A percentile compares a stretch with the other conserved stretches of the same genome.
phyloP scores from a whole-genome alignment of 2,113 vertebrate genomes.

The Pao palembangensis region DNA sequence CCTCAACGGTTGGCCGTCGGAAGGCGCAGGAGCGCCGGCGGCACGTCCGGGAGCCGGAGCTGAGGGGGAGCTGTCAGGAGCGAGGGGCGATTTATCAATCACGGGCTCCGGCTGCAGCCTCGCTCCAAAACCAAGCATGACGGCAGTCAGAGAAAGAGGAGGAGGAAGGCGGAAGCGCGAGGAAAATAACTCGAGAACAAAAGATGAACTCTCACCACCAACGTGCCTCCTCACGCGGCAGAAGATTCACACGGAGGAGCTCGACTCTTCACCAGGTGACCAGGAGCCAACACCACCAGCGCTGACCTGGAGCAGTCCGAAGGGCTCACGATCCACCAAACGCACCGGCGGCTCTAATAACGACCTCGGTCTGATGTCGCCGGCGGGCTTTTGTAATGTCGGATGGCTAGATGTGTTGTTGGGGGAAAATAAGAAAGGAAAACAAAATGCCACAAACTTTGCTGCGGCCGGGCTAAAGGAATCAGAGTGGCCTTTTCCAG shows the following conservation, averaged over 20 bases:
- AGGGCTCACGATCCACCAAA: too few species aligned
- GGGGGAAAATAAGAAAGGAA: constrained; percentile 12
- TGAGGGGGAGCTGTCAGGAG: constrained; percentile 50
- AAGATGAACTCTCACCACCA: neutral
- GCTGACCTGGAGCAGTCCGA: too few species aligned
- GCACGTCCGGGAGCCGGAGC: constrained; percentile 39
- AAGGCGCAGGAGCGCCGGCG: constrained; percentile 3
- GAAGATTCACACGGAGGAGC: too few species aligned
- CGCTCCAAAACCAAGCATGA: constrained; percentile 16
- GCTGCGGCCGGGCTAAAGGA: constrained; percentile 31
- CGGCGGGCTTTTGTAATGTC: neutral
- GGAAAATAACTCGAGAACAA: neutral
- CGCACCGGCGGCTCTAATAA: too few species aligned
- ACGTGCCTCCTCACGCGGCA: too few species aligned
- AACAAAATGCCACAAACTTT: constrained; percentile 25
- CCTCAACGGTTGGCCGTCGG: neutral
- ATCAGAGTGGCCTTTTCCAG: constrained; percentile 62
- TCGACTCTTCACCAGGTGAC: too few species aligned
- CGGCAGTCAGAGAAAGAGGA: constrained; percentile 10
- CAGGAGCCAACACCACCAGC: too few species aligned
- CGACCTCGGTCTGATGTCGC: too few species aligned
- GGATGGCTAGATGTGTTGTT: neutral
- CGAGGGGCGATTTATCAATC: constrained; percentile 64
- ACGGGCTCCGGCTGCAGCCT: constrained; percentile 41
- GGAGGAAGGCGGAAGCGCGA: neutral